These are phyloP conservation scores for Phymorhynchus buccinoides DNA, from an alignment of 1,140 invertebrate genomes.

Conservation along the genomic window DNA sequence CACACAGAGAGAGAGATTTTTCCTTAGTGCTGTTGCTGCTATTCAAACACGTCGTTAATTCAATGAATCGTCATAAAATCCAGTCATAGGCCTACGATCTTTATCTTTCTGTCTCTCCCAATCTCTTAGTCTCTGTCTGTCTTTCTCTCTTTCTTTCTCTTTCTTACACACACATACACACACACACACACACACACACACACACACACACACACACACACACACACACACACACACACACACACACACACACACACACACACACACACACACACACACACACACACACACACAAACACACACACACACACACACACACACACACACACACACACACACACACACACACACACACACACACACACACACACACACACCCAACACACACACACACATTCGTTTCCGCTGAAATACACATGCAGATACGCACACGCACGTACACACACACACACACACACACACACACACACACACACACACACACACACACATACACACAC, in stretches of 20 bases:
- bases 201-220: constrained; percentile 20
- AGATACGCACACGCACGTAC: background rate
- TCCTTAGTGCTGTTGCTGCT: background rate
- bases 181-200: constrained; percentile 6
- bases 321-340: too few species aligned
- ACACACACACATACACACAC: too few species aligned
- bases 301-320: too few species aligned
- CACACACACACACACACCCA: background rate
- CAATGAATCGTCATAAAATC: too few species aligned
- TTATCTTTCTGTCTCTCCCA: too few species aligned
- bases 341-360: too few species aligned
- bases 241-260: too few species aligned
- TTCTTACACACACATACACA: constrained; percentile 11
- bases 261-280: constrained; percentile 12
- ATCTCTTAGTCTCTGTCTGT: too few species aligned
- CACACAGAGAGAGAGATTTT: background rate
- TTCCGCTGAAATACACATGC: background rate
- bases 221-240: constrained; percentile 24
- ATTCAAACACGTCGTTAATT: too few species aligned
- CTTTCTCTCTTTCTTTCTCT: too few species aligned
- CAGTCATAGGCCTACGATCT: too few species aligned
- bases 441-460: background rate
- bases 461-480: background rate
- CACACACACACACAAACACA: too few species aligned
- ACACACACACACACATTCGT: background rate